A percentile compares a stretch with the other conserved stretches of the same genome.
Evolutionary conservation across 2,888 invertebrate genomes (phyloP).

Genomic region (Poecilobothrus nobilitatus): DNA sequence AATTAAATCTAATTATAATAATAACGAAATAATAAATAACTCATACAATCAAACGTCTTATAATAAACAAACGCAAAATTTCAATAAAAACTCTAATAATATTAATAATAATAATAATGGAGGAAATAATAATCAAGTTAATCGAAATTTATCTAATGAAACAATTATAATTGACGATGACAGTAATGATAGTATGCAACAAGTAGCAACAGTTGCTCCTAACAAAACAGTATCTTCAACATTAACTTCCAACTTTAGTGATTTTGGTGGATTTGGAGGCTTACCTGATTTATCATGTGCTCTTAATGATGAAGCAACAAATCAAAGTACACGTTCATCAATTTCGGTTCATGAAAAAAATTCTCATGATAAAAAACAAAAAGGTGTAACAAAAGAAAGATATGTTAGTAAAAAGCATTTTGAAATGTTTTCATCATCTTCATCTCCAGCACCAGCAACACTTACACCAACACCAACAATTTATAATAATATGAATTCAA

Average conservation of each 20-base stretch:
- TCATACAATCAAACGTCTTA: conserved; percentile 23
- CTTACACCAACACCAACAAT: conserved; percentile 9
- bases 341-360: too few relatives aligned
- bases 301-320: neutral
- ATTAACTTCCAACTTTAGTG: neutral
- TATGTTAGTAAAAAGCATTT: neutral
- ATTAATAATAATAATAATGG: conserved; percentile 19
- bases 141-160: conserved; percentile 14
- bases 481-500: neutral
- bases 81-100: conserved; percentile 22
- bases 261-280: neutral
- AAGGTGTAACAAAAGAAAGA: too few relatives aligned
- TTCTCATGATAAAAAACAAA: too few relatives aligned
- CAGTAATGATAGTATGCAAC: neutral
- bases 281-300: neutral
- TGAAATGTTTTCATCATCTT: neutral
- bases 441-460: neutral
- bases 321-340: neutral
- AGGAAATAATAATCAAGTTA: conserved; percentile 20
- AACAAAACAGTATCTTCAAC: neutral
- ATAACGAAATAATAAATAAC: neutral
- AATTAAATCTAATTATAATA: neutral
- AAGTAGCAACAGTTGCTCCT: neutral
- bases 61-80: too few relatives aligned
- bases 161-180: neutral